phyloP scores from a whole-genome alignment of 2,888 invertebrate genomes.

The Ectobius pallidus region DNA sequence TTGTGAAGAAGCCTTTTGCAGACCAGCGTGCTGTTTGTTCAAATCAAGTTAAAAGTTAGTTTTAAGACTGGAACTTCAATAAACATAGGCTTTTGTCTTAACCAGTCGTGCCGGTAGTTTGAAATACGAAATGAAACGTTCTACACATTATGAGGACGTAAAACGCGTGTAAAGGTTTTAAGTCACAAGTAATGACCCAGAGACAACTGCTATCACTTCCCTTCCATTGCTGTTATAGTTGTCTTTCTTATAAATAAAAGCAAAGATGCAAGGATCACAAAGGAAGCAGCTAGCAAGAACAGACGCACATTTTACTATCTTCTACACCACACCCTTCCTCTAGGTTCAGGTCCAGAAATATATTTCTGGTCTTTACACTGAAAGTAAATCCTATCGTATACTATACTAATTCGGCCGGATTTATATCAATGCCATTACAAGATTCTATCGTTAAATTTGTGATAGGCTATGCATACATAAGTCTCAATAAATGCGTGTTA shows the following conservation, averaged over 20 bases:
- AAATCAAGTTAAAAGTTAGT: background rate
- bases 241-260: constrained; percentile 11
- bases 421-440: too few species aligned
- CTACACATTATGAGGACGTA: constrained; percentile 2
- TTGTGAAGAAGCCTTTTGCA: too few species aligned
- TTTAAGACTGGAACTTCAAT: constrained; percentile 6
- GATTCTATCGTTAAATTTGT: too few species aligned
- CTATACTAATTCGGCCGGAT: too few species aligned
- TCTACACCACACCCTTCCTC: too few species aligned
- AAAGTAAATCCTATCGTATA: too few species aligned
- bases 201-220: background rate
- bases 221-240: background rate
- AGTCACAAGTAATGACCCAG: background rate
- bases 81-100: constrained; percentile 13
- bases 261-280: constrained; percentile 10
- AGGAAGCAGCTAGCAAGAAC: background rate
- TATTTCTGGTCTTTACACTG: too few species aligned
- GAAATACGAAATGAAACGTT: constrained; percentile 1
- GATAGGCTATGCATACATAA: too few species aligned
- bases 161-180: constrained; percentile 13
- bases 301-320: constrained; percentile 5
- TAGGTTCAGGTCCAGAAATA: too few species aligned
- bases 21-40: too few species aligned
- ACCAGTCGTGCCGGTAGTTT: too few species aligned
- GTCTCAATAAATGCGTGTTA: too few species aligned